These are phyloP conservation scores for Ispidina lecontei DNA, from an alignment of 2,797 vertebrate genomes.

Conservation along the genomic window DNA sequence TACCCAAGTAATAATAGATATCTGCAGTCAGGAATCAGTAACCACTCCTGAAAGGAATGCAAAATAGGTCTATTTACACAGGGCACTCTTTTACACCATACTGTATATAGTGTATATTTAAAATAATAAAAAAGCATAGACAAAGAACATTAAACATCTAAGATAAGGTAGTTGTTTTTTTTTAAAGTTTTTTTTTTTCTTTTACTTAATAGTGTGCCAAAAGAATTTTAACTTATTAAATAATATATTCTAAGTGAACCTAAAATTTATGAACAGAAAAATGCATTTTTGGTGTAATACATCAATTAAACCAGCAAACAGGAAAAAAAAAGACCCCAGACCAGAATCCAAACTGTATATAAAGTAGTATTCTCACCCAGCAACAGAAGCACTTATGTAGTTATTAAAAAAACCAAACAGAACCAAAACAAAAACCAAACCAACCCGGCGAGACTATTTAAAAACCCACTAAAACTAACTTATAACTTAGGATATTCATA, in stretches of 20 bases:
- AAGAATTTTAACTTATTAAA: conserved; percentile 87
- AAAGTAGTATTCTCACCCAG: conserved; percentile 80
- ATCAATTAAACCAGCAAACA: conserved; percentile 79
- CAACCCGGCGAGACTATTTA: conserved; percentile 46
- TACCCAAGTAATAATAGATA: conserved; percentile 71
- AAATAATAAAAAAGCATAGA: conserved; percentile 77
- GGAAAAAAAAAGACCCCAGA: conserved; percentile 57
- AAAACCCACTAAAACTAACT: conserved; percentile 77
- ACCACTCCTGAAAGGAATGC: conserved; percentile 78
- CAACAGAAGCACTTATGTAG: conserved; percentile 80
- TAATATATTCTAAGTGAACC: conserved; percentile 86
- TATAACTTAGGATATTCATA: conserved; percentile 77
- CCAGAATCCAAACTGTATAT: conserved; percentile 64
- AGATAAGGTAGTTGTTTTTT: conserved; percentile 75
- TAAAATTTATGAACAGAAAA: conserved; percentile 85
- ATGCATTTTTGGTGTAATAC: conserved; percentile 86
- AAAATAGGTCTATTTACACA: conserved; percentile 75
- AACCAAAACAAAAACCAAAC: conserved; percentile 1
- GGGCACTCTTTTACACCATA: conserved; percentile 75
- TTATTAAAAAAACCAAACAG: conserved; percentile 37
- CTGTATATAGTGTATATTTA: conserved; percentile 69
- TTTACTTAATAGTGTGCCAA: conserved; percentile 83
- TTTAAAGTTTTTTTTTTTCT: conserved; percentile 60
- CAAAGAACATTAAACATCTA: conserved; percentile 74
- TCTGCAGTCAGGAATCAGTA: conserved; percentile 77